These are phyloP conservation scores for Dermolepida albohirtum DNA, from an alignment of 2,888 invertebrate genomes.

Conservation along the genomic window DNA sequence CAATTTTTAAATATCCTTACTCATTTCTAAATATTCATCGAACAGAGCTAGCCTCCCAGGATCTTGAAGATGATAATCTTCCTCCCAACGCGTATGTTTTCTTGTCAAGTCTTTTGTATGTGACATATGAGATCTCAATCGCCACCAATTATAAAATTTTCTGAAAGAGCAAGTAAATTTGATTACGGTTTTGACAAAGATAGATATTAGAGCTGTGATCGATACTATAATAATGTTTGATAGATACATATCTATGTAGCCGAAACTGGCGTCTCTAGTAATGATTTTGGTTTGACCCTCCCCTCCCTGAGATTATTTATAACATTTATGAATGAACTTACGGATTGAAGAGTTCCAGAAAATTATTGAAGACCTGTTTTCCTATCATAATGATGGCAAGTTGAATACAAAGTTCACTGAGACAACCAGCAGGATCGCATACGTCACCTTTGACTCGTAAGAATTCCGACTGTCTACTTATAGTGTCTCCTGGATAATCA, in stretches of 20 bases:
- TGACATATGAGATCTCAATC: constrained; percentile 80
- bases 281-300: too few species aligned
- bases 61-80: constrained; percentile 93
- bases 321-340: constrained; percentile 65
- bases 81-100: constrained; percentile 89
- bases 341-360: constrained; percentile 91
- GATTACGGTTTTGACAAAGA: too few species aligned
- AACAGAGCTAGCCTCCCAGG: constrained; percentile 91
- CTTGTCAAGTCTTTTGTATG: constrained; percentile 79
- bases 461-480: constrained; percentile 80
- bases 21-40: constrained; percentile 98
- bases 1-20: constrained; percentile 68
- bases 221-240: too few species aligned
- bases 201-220: too few species aligned
- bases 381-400: constrained; percentile 95
- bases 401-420: constrained; percentile 92
- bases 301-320: too few species aligned
- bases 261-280: too few species aligned
- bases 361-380: constrained; percentile 93
- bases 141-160: constrained; percentile 91
- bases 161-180: constrained; percentile 62
- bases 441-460: constrained; percentile 84
- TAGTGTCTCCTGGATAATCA: constrained; percentile 86
- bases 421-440: constrained; percentile 92
- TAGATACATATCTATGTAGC: too few species aligned